Evolutionary conservation across 2,113 vertebrate genomes (phyloP), one percentile per base, ranked within the genome.

Genomic region (Poeciliopsis prolifica): DNA sequence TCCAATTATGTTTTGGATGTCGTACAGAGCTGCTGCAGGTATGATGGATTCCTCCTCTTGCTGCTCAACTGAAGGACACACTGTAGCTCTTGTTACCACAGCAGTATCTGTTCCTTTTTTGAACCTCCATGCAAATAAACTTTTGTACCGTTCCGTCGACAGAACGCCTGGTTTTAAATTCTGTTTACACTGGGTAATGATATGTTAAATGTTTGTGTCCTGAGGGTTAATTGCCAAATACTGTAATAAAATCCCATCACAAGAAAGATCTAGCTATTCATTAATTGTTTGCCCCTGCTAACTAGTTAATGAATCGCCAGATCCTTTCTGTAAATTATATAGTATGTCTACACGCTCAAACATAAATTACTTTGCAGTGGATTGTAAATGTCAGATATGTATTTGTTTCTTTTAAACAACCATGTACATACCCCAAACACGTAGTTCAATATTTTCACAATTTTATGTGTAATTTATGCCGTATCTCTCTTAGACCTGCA

Each of bases 1-100:
- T 87, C 40, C 88, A 93, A 94, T 95, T 93, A 94, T 74, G 72
- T 84, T 83, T 68, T 80, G 81, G 86, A 82, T 83, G 40, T 89
- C 70, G 67, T 64, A 75, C 74, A 81, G 74, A 76, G 81, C 66
- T 70, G 70, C 70, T 79, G 75, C 72, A 87, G 70, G 63, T 85
- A 83, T 91, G 87, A 94, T 91, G 84, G 88, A 95, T 93, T 89
- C 68, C 67, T 75, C 42, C 51, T 79, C 71, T 82, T 65, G 81
- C 77, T 74, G 69, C 30, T 48, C 37, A 5, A 31, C 65, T 88
- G 77, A 93, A 92, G 89, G 91, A 92, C 91, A 65, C 62, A 30
- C 67, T 51, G 48, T 54, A 60, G 73, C 75, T 80, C 79, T 61
- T 48, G 19, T 61, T 67, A 54, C 48, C 72, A 62, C 37, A 68